Percentiles rank a stretch among this genome's conserved stretches.
Evolutionary conservation across 1,140 invertebrate genomes (phyloP).

Genomic region (Drosophila kepulauana): DNA sequence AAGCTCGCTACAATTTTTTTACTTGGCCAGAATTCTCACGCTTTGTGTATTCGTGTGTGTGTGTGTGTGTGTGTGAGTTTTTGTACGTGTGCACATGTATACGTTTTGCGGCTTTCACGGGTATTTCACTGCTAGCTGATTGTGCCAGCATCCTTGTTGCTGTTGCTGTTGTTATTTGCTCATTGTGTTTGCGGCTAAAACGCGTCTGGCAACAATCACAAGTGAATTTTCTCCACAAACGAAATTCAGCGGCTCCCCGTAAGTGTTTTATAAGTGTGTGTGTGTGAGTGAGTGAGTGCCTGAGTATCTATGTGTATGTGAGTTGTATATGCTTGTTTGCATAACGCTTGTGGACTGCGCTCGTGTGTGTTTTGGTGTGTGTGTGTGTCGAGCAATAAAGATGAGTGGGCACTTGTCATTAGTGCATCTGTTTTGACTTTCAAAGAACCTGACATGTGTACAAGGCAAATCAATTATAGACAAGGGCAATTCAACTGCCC

Average conservation of each 20-base stretch:
- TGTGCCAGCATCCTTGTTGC: conserved; percentile 16
- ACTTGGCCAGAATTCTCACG: conserved; percentile 30
- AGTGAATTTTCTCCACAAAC: conserved; percentile 56
- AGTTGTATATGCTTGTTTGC: conserved; percentile 17
- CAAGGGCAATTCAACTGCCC: conserved; percentile 7
- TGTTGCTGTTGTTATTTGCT: conserved; percentile 37
- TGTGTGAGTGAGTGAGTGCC: conserved; percentile 9
- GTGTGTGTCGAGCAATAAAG: conserved; percentile 60
- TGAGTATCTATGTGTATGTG: neutral
- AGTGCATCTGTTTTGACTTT: conserved; percentile 53
- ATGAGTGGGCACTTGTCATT: conserved; percentile 72
- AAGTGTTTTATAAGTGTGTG: conserved; percentile 30
- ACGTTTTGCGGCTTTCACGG: conserved; percentile 58
- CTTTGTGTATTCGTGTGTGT: neutral
- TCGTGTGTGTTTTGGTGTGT: neutral
- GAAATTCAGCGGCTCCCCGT: conserved; percentile 46
- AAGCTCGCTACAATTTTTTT: conserved; percentile 37
- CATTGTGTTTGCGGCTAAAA: conserved; percentile 48
- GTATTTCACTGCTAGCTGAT: conserved; percentile 58
- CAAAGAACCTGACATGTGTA: conserved; percentile 33
- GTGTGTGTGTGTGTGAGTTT: conserved; percentile 12
- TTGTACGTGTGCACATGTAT: conserved; percentile 1
- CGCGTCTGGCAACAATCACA: conserved; percentile 68
- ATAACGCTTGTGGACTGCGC: neutral
- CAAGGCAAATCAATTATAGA: conserved; percentile 59